phyloP scores from a whole-genome alignment of 2,797 vertebrate species.

The Erpetoichthys calabaricus region DNA sequence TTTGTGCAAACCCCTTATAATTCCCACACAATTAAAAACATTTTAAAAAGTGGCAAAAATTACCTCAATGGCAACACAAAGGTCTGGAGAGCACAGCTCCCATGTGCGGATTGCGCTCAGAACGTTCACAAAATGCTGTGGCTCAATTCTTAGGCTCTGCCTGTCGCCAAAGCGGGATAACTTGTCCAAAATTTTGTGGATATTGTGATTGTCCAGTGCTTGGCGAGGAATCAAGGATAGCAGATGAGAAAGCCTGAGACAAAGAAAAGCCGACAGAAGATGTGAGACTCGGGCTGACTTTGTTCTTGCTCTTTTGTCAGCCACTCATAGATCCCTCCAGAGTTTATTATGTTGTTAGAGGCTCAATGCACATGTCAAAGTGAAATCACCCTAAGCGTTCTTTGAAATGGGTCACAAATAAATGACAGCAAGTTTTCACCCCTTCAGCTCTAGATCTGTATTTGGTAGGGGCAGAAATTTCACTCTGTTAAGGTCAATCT shows the following conservation, averaged over 20 bases:
- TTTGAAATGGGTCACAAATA: too few species aligned
- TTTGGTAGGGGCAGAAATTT: not conserved
- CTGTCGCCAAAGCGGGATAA: slow-evolving; percentile 42
- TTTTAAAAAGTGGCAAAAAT: too few species aligned
- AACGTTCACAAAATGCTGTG: slow-evolving; percentile 39
- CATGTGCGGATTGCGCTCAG: slow-evolving; percentile 41
- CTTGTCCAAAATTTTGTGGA: slow-evolving; percentile 41
- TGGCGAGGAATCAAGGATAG: slow-evolving; percentile 37
- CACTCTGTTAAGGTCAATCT: slow-evolving; percentile 16
- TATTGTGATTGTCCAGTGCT: slow-evolving; percentile 32
- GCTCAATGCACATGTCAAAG: not conserved
- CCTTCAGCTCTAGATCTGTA: too few species aligned
- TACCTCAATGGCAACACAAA: slow-evolving; percentile 55
- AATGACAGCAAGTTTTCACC: too few species aligned
- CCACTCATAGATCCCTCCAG: not conserved
- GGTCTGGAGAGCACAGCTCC: slow-evolving; percentile 56
- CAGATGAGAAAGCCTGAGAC: slow-evolving; percentile 45
- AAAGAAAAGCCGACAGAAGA: slow-evolving; percentile 11
- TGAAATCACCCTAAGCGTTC: too few species aligned
- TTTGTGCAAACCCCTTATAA: too few species aligned
- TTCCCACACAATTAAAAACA: too few species aligned
- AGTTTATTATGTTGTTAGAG: not conserved
- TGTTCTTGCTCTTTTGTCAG: slow-evolving; percentile 11
- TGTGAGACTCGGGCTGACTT: slow-evolving; percentile 1
- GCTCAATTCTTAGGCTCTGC: slow-evolving; percentile 34